Base-by-base conservation (phyloP, 2,888 invertebrate species). In the Acronicta aceris region DNA sequence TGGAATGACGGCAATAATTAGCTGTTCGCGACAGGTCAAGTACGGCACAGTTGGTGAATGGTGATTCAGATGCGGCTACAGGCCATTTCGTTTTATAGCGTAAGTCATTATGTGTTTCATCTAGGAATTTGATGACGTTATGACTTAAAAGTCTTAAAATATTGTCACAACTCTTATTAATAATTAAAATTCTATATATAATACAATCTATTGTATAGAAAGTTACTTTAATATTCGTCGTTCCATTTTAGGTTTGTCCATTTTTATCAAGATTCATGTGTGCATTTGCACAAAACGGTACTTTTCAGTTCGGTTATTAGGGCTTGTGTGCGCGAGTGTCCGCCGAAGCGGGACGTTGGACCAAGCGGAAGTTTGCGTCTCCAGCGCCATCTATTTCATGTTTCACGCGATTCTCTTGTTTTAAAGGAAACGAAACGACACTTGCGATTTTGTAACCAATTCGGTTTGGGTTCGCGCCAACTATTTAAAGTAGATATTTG, bases 341-440 rank as follows among this genome's bases (percentile, higher is more conserved):
- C 65, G 13, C 25, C 42, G 46, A 71, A 60, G 78, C 76, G 78
- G 78, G 83, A 74, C 78, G 79, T 58, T 65, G 74, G 56, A 65
- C 52, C 66, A 81, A 88, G 86, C 94, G 93, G 92, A 93, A 93
- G 90, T 87, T 78, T 81, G 86, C 86, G 88, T 91, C 91, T 78
- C 78, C 78, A 89, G 81, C 89, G 89, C 92, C 94, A 93, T 94
- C 93, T 92, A 94, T 92, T 89, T 88, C 82, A 81, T 85, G 83
- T 86, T 85, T 85, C 86, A 85, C 78, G 84, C 85, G 74, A 85
- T 93, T 84, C 89, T 93, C 92, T 93, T 92, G 89, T 93, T 93
- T 89, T 89, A 90, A 83, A 92, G 92, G 93, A 93, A 93, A 84
- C 87, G 86, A 81, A 85, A 87, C 81, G 85, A 88, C 88, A 90